These are phyloP conservation scores for Cottoperca gobio DNA, from an alignment of 2,797 vertebrate genomes.

Conservation along the genomic window DNA sequence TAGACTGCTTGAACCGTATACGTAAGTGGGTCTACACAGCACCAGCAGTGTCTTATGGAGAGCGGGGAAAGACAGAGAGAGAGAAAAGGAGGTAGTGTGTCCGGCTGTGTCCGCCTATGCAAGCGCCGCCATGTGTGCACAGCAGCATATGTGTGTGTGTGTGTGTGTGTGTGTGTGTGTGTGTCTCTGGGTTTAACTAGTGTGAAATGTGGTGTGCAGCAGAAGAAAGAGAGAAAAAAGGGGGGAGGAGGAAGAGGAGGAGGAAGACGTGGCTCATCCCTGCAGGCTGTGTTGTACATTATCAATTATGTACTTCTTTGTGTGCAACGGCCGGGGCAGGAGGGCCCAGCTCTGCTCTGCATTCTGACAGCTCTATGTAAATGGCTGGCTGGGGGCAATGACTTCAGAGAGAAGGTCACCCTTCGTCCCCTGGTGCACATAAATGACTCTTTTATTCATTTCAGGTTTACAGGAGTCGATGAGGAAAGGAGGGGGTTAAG, in stretches of 20 bases:
- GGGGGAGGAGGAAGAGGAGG: constrained; percentile 49
- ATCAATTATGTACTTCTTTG: constrained; percentile 81
- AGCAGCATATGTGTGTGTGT: background rate
- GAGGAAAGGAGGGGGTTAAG: constrained; percentile 52
- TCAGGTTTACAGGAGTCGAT: constrained; percentile 81
- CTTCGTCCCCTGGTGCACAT: constrained; percentile 80
- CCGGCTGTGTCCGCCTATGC: background rate
- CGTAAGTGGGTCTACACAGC: constrained; percentile 38
- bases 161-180: constrained; percentile 7
- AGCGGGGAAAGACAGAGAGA: background rate
- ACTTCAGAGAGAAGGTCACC: constrained; percentile 88
- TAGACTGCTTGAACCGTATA: constrained; percentile 50
- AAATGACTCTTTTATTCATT: constrained; percentile 86
- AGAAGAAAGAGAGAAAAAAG: constrained; percentile 39
- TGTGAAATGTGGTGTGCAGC: constrained; percentile 65
- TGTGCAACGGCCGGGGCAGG: constrained; percentile 57
- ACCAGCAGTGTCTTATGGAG: constrained; percentile 10
- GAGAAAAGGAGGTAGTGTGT: constrained; percentile 1
- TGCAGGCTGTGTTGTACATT: constrained; percentile 78
- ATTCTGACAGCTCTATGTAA: constrained; percentile 87
- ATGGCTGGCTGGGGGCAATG: constrained; percentile 85
- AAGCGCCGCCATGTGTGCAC: background rate
- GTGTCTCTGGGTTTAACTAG: constrained; percentile 54
- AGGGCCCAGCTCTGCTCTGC: constrained; percentile 60
- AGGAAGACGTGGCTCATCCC: constrained; percentile 62